Evolutionary conservation across 2,888 invertebrate species (phyloP).

Genomic region (Pollenia amentaria): DNA sequence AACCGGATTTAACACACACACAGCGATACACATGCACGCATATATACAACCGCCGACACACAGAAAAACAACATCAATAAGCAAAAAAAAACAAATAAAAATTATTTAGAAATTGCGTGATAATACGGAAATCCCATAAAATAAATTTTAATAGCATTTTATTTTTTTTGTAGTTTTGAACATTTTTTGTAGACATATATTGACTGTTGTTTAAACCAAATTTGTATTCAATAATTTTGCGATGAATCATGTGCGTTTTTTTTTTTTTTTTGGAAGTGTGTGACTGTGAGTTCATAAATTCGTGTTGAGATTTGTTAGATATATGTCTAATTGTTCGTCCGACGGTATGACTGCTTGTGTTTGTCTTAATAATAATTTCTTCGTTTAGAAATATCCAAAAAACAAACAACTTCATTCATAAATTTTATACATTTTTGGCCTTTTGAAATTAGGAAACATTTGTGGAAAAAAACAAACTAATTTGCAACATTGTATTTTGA

Average conservation of each 20-base stretch:
- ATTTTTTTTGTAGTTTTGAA: slow-evolving; percentile 46
- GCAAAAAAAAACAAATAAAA: slow-evolving; percentile 36
- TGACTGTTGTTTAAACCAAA: slow-evolving; percentile 67
- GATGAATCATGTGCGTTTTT: slow-evolving; percentile 65
- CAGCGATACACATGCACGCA: not conserved
- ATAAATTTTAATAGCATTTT: slow-evolving; percentile 47
- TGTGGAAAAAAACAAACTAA: slow-evolving; percentile 27
- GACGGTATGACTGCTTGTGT: slow-evolving; percentile 2
- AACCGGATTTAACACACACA: slow-evolving; percentile 57
- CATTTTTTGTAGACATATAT: slow-evolving; percentile 59
- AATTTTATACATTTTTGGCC: slow-evolving; percentile 1
- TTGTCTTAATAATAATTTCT: slow-evolving; percentile 15
- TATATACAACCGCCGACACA: not conserved
- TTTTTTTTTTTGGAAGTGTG: not conserved
- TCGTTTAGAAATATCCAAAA: not conserved
- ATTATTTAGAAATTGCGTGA: slow-evolving; percentile 56
- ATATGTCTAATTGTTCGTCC: slow-evolving; percentile 14
- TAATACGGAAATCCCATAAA: slow-evolving; percentile 69
- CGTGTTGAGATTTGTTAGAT: slow-evolving; percentile 3
- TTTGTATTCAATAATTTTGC: slow-evolving; percentile 63
- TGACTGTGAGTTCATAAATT: not conserved
- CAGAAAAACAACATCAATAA: slow-evolving; percentile 39
- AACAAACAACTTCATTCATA: slow-evolving; percentile 71
- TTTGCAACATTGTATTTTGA: slow-evolving; percentile 55
- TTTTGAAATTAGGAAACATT: slow-evolving; percentile 57